phyloP scores from a whole-genome alignment of 2,888 invertebrate species.

The Cheilosia soror region DNA sequence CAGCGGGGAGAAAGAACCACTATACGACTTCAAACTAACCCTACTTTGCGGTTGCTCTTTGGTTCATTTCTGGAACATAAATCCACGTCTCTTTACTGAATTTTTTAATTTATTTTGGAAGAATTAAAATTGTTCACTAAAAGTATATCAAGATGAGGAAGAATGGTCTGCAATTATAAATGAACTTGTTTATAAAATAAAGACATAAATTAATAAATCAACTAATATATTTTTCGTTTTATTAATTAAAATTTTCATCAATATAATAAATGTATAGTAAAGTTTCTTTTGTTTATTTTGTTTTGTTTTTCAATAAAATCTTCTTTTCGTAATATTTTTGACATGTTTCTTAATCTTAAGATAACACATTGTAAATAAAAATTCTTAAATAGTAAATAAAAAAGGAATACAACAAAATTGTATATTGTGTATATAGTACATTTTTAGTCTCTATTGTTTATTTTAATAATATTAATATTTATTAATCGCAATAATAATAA shows the following conservation, averaged over 20 bases:
- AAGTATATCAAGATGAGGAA: no score
- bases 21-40: no score
- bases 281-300: slow-evolving; percentile 37
- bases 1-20: no score
- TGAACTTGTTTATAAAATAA: neutral
- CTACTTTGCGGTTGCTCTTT: no score
- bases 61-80: no score
- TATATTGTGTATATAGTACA: slow-evolving; percentile 66
- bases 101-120: no score
- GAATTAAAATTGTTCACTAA: no score
- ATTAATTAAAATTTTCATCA: slow-evolving; percentile 61
- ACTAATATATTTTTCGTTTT: slow-evolving; percentile 66
- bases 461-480: slow-evolving; percentile 49
- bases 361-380: slow-evolving; percentile 65
- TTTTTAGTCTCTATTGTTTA: slow-evolving; percentile 65
- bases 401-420: slow-evolving; percentile 54
- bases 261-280: slow-evolving; percentile 74
- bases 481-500: slow-evolving; percentile 50
- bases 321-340: slow-evolving; percentile 35
- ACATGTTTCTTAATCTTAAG: slow-evolving; percentile 42
- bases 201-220: slow-evolving; percentile 34
- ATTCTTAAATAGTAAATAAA: slow-evolving; percentile 46
- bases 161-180: no score
- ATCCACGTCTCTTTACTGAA: no score
- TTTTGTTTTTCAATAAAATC: slow-evolving; percentile 50